Evolutionary conservation across 2,797 vertebrate species (phyloP), one percentile per base, ranked within the genome.

Genomic region (Paguma larvata): DNA sequence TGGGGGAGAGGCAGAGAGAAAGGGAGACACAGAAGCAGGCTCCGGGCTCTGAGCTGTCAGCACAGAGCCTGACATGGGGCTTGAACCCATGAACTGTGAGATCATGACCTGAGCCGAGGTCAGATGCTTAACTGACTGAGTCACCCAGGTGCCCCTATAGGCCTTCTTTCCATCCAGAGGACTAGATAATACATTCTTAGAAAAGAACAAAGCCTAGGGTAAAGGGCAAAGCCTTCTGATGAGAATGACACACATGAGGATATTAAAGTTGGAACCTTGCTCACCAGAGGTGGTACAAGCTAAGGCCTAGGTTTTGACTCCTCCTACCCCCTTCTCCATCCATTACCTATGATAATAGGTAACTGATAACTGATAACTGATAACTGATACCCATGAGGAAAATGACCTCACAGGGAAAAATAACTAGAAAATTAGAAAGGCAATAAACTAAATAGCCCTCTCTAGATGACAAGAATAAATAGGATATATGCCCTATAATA

Each of bases 341-440:
- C 34, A 63, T 72, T 85, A 79, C n/a, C n/a, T n/a, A n/a, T n/a
- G n/a, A n/a, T n/a, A n/a, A n/a, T n/a, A n/a, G n/a, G n/a, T n/a
- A n/a, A n/a, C n/a, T n/a, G n/a, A n/a, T n/a, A n/a, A n/a, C n/a
- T n/a, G n/a, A 94, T 30, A 93, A 87, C 14, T 59, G 68, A 92
- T 38, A 94, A 84, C 9, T 65, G 68, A 96, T 27, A 92, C 6
- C 10, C 15, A 15, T 38, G 5, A 95, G 18, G 19, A 67, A 93
- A 96, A 95, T 27, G 23, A 59, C 34, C 30, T 96, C 70, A 59
- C 0, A 84, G 80, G 77, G 30, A 68, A 88, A 96, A 91, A 75
- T 25, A 86, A 44, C 30, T 48, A 70, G 75, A 75, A 23, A 86
- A 62, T 62, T 70, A 93, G 41, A 56, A 97, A 89, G 56, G 38